Percentiles rank a stretch among this genome's conserved stretches.
Conservation (phyloP, 2,113 vertebrate genomes). For the Pseudonaja textilis region DNA sequence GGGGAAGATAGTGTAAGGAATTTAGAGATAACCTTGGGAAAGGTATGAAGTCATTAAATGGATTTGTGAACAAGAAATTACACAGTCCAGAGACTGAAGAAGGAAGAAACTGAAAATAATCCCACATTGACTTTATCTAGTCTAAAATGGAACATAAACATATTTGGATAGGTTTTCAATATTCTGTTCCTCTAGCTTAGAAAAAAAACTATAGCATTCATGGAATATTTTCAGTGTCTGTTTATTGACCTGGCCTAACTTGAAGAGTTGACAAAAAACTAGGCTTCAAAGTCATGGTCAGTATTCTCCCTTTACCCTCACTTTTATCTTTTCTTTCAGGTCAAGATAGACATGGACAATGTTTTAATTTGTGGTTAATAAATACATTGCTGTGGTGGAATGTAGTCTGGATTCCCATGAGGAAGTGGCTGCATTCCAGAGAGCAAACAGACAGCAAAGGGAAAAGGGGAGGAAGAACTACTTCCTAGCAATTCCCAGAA, state of each 20-base stretch:
- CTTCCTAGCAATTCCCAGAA: background rate
- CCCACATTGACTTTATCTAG: background rate
- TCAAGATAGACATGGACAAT: background rate
- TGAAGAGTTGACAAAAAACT: background rate
- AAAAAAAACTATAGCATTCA: background rate
- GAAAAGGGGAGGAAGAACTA: background rate
- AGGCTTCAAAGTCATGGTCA: background rate
- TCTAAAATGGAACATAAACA: background rate
- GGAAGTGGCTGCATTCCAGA: background rate
- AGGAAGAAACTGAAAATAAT: background rate
- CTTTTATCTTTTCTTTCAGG: background rate
- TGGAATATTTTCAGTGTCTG: background rate
- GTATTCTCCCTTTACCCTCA: background rate
- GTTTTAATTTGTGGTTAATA: background rate
- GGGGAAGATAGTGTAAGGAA: background rate
- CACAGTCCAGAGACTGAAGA: background rate
- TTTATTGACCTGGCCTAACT: background rate
- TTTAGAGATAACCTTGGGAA: background rate
- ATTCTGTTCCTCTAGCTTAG: background rate
- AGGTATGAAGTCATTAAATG: background rate
- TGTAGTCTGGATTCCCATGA: background rate
- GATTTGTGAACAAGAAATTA: background rate
- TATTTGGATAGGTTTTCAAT: background rate
- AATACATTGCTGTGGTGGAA: background rate
- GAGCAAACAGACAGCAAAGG: background rate